Conservation (phyloP, 30 jellyfish, hydroid and myxozoan species). For the Turritopsis dohrnii region DNA sequence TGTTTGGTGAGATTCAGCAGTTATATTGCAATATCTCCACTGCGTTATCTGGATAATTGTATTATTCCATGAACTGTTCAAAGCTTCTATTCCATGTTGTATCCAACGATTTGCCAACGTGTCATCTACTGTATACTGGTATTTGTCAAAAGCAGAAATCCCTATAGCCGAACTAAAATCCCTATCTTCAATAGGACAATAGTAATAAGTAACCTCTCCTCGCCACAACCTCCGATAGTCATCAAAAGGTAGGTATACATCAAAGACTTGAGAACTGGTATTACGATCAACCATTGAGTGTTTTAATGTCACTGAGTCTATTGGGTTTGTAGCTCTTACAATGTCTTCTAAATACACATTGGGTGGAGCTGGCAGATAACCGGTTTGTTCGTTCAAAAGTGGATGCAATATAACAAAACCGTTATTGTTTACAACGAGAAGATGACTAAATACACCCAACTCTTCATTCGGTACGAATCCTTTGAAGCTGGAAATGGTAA, state of each 20-base stretch:
- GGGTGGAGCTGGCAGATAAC: constrained; percentile 22
- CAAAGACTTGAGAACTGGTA: background rate
- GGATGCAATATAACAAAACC: constrained; percentile 19
- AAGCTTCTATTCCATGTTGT: background rate
- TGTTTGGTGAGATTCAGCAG: background rate
- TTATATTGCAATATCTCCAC: background rate
- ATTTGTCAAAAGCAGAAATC: background rate
- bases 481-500: background rate
- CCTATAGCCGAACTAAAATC: background rate
- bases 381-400: background rate
- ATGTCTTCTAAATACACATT: background rate
- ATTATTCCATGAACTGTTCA: background rate
- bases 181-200: background rate
- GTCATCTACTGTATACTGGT: background rate
- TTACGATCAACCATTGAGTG: background rate
- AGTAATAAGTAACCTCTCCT: background rate
- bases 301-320: background rate
- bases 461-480: background rate
- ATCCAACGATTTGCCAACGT: background rate
- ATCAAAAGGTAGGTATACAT: background rate
- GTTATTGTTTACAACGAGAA: background rate
- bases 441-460: constrained; percentile 2
- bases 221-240: background rate
- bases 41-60: background rate
- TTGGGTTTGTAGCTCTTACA: background rate